phyloP scores from a whole-genome alignment of 2,888 invertebrate genomes.

The Xylota sylvarum region DNA sequence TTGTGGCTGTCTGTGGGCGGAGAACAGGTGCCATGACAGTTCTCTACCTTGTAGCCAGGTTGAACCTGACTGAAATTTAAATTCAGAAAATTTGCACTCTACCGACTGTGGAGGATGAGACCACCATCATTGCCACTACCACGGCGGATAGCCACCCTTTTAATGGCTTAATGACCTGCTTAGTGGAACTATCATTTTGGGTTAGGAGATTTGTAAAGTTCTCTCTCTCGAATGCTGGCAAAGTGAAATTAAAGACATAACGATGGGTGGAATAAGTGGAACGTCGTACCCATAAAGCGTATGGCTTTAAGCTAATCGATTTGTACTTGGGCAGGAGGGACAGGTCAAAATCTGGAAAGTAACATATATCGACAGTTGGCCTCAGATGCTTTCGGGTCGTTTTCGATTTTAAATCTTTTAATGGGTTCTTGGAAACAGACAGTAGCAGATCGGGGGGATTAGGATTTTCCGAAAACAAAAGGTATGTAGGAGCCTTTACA shows the following conservation, averaged over 20 bases:
- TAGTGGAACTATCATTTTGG: slow-evolving; percentile 60
- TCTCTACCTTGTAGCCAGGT: background rate
- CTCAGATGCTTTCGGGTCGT: background rate
- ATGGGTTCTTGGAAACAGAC: background rate
- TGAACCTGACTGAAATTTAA: slow-evolving; percentile 55
- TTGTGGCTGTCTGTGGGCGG: slow-evolving; percentile 23
- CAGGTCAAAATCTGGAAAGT: background rate
- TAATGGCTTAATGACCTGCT: slow-evolving; percentile 73
- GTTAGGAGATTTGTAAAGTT: slow-evolving; percentile 34
- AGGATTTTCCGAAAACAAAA: no score
- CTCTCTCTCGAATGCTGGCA: background rate
- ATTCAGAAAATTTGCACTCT: slow-evolving; percentile 58
- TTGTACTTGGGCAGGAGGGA: background rate
- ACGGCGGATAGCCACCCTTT: slow-evolving; percentile 14
- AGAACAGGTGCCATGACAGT: slow-evolving; percentile 35
- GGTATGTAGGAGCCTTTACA: no score
- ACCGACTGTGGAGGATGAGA: background rate
- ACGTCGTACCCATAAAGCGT: background rate
- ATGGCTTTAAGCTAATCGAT: slow-evolving; percentile 6
- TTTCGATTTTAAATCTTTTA: background rate
- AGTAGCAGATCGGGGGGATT: no score
- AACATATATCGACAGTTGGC: background rate
- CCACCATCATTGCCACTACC: background rate
- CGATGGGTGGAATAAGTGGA: background rate
- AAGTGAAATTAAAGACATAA: slow-evolving; percentile 49